Base-by-base conservation (phyloP, 2,888 invertebrate species). In the Cheilosia variabilis region DNA sequence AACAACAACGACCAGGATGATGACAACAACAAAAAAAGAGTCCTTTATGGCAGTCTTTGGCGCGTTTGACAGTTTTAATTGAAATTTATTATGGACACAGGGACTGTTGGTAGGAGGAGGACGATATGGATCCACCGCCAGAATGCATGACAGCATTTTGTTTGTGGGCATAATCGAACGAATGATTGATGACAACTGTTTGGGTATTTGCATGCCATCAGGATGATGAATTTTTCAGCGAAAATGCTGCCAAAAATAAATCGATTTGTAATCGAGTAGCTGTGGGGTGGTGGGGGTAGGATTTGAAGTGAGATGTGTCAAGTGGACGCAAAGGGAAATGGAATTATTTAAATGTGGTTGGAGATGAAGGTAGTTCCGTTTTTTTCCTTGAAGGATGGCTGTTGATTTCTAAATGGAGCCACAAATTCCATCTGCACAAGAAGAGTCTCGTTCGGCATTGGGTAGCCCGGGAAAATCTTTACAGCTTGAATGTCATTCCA, bases 81-180 rank as follows among this genome's bases (percentile, higher is more conserved):
- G 81, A 81, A 86, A 81, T 86, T 86, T 86, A 86, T 86, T 81
- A 86, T 86, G 80, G 68, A 66, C 86, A 76, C 41, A 80, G 60
- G 55, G 34, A 71, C 68, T 73, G 63, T 4, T n/a, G n/a, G n/a
- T 50, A 22, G 9, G 22, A 2, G 10, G 4, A 50, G 10, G 10
- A 10, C 9, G 22, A 13, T 22, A 19, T 13, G 22, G 22, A 22
- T 52, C 52, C 17, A 65, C 45, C 13, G 15, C 6, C n/a, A 58
- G 10, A 17, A 41, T 73, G 31, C 66, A 73, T 27, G 82, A 55
- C 65, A 57, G 34, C 58, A 2, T 53, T 75, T 78, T 73, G 60
- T 76, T 73, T 62, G 82, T 41, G 47, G 66, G 45, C 47, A 57
- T 27, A 43, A 63, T 68, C 50, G 43, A 53, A 62, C 41, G 47